A percentile compares a stretch with the other conserved stretches of the same genome.
These are phyloP conservation scores for Acleris sparsana DNA, from an alignment of 2,888 invertebrate species.

Conservation along the genomic window DNA sequence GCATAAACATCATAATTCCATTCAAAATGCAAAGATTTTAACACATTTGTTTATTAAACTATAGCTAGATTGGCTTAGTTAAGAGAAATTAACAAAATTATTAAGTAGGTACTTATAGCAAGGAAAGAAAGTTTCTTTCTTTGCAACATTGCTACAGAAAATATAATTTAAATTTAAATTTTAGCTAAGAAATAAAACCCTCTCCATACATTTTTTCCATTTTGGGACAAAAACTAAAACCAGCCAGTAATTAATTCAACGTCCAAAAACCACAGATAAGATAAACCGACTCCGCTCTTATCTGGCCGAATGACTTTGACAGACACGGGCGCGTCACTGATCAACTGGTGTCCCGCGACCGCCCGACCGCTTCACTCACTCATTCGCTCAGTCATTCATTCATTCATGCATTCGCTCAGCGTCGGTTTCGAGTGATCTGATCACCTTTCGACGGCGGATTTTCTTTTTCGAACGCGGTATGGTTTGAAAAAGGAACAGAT, in stretches of 20 bases:
- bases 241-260: constrained; percentile 35
- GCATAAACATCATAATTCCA: neutral
- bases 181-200: constrained; percentile 12
- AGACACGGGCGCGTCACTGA: constrained; percentile 76
- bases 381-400: constrained; percentile 52
- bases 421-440: constrained; percentile 78
- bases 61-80: too few species aligned
- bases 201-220: constrained; percentile 17
- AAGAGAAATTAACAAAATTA: too few species aligned
- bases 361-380: constrained; percentile 47
- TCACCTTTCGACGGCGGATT: constrained; percentile 65
- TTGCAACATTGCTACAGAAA: too few species aligned
- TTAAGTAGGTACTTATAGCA: too few species aligned
- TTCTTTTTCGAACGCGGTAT: constrained; percentile 50
- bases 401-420: constrained; percentile 66
- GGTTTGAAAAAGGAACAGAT: constrained; percentile 54
- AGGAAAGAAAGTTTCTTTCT: too few species aligned
- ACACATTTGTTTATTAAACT: too few species aligned
- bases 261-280: constrained; percentile 34
- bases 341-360: constrained; percentile 78
- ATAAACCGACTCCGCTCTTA: constrained; percentile 56
- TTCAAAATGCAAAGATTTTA: too few species aligned
- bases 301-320: constrained; percentile 65
- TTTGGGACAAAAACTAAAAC: constrained; percentile 39
- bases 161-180: too few species aligned